Percentiles rank a stretch among this genome's conserved stretches.
These are phyloP conservation scores for Parnassius mnemosyne DNA, from an alignment of 2,888 invertebrate genomes.

Conservation along the genomic window DNA sequence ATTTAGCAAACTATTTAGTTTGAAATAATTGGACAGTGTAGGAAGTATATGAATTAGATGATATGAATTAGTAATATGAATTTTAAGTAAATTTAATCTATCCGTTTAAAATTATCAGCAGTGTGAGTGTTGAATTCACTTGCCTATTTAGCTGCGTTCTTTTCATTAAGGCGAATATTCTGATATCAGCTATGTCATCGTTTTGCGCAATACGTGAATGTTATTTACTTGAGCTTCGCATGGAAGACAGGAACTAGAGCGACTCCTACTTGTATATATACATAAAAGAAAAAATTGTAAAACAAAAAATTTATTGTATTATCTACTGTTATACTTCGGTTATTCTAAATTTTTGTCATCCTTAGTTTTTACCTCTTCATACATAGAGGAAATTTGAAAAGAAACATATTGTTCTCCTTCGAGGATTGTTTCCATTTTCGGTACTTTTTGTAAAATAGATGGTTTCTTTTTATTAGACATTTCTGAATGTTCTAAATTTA, in stretches of 20 bases:
- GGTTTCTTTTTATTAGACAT: constrained; percentile 28
- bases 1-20: too few species aligned
- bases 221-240: too few species aligned
- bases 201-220: too few species aligned
- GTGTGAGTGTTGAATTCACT: constrained; percentile 24
- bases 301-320: not conserved
- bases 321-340: not conserved
- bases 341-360: not conserved
- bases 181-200: too few species aligned
- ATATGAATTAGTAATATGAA: too few species aligned
- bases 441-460: constrained; percentile 49
- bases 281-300: not conserved
- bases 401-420: constrained; percentile 48
- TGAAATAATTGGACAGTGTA: too few species aligned
- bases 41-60: too few species aligned
- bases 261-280: too few species aligned
- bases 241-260: too few species aligned
- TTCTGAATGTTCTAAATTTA: not conserved
- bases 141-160: constrained; percentile 22
- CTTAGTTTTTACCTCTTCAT: not conserved
- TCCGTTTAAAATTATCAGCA: not conserved
- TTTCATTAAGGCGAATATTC: too few species aligned
- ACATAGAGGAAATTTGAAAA: not conserved
- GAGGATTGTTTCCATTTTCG: constrained; percentile 59
- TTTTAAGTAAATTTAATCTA: too few species aligned